Evolutionary conservation across 1,140 invertebrate genomes (phyloP).

Genomic region (Phthorimaea operculella): DNA sequence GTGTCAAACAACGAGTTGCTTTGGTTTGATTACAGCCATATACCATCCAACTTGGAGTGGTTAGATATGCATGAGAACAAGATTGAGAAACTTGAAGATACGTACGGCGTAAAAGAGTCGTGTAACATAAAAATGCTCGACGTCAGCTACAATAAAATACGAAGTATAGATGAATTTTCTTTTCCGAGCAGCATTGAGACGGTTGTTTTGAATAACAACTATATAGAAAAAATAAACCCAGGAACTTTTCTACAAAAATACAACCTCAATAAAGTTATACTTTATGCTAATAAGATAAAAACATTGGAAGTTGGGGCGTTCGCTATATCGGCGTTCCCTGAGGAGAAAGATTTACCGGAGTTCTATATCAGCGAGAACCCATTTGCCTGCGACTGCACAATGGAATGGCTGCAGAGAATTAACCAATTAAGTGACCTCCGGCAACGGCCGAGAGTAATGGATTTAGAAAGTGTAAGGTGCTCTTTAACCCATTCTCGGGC

Average conservation of each 20-base stretch:
- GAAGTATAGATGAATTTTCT: conserved; percentile 74
- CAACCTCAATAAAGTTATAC: conserved; percentile 79
- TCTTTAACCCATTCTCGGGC: conserved; percentile 81
- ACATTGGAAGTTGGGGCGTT: conserved; percentile 80
- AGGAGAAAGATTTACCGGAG: conserved; percentile 75
- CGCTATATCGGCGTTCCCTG: conserved; percentile 72
- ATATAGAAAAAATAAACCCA: conserved; percentile 75
- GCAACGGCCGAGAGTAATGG: conserved; percentile 86
- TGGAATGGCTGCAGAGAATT: conserved; percentile 86
- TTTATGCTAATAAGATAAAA: conserved; percentile 80
- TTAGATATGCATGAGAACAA: conserved; percentile 78
- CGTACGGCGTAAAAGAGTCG: conserved; percentile 79
- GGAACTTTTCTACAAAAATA: conserved; percentile 80
- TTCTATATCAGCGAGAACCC: conserved; percentile 86
- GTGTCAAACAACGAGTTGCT: conserved; percentile 76
- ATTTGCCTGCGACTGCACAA: conserved; percentile 84
- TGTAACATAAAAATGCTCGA: conserved; percentile 84
- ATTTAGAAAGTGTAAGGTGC: conserved; percentile 86
- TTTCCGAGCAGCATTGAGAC: conserved; percentile 81
- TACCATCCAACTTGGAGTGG: conserved; percentile 77
- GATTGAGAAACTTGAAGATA: conserved; percentile 76
- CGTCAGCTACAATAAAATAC: conserved; percentile 79
- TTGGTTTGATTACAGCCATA: conserved; percentile 77
- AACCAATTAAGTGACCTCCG: conserved; percentile 78
- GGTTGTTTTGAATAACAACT: conserved; percentile 81